Evolutionary conservation across 2,888 invertebrate species (phyloP), one percentile per base, ranked within the genome.

Genomic region (Dynastes maya): DNA sequence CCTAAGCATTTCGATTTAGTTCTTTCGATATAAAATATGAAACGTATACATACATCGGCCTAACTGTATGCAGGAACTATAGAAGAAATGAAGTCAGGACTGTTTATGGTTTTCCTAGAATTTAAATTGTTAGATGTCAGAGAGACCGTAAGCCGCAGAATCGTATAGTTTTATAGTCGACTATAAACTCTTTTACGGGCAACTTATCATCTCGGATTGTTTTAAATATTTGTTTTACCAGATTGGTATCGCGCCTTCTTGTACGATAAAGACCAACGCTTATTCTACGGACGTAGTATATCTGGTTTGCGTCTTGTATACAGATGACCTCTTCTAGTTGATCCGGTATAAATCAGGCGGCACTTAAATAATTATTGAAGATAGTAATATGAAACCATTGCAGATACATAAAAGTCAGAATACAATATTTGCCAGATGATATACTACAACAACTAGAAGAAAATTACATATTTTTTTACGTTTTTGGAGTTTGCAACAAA

Each of bases 181-280:
- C 72, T 72, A 72, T 72, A 72, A 72, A 72, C 37, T 40, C 22
- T 55, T 72, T 72, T 72, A 72, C 40, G 72, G 71, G 37, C 72
- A 40, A 61, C 58, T 72, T 72, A 72, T 72, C 72, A 72, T 72
- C 40, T 40, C 22, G 55, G 72, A 72, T 72, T 72, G 72, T 72
- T 72, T 72, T 72, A 72, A 72, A 61, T 72, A 72, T 72, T 72
- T 61, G 72, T 72, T 72, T 61, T 58, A 72, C 72, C 72, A 72
- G 72, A 72, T 71, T 37, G 37, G 55, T 72, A 32, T 16, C 51
- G 51, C 13, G 27, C 22, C 8, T 8, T 16, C 22, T 45, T 45
- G 45, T 2, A 58, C 55, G 55, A 22, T 58, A 16, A 8, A 22
- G 45, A 8, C 45, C 22, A 58, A 9, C 22, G 32, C n/a, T 22